phyloP scores from a whole-genome alignment of 2,113 vertebrate genomes.

The Otus sunia region DNA sequence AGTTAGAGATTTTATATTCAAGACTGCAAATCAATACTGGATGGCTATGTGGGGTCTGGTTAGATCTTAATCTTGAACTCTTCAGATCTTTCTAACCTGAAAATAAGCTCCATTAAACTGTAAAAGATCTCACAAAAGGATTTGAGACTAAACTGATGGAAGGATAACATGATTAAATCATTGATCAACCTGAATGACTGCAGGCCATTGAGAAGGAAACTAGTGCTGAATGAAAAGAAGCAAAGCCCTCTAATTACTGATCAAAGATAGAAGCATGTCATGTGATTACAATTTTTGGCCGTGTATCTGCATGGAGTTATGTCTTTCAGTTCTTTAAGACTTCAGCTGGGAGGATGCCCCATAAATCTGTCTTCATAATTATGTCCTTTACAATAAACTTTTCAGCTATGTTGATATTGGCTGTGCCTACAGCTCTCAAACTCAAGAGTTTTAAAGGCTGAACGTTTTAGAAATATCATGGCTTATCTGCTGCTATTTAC shows the following conservation, averaged over 20 bases:
- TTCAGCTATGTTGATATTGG: background rate
- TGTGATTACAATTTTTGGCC: slow-evolving; percentile 52
- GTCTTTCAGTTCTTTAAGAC: slow-evolving; percentile 39
- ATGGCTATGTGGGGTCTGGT: background rate
- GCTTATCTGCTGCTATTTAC: background rate
- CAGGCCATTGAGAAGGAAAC: slow-evolving; percentile 78
- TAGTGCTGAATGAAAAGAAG: slow-evolving; percentile 80
- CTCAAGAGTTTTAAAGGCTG: background rate
- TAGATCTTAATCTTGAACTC: slow-evolving; percentile 72
- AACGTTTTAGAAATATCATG: background rate
- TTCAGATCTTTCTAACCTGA: slow-evolving; percentile 74
- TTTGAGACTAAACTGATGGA: slow-evolving; percentile 76
- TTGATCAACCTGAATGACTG: slow-evolving; percentile 77
- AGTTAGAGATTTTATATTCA: background rate
- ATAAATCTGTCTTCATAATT: background rate
- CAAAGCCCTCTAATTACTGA: slow-evolving; percentile 82
- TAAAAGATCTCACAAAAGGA: slow-evolving; percentile 78
- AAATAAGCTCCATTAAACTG: slow-evolving; percentile 79
- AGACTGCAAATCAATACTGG: background rate
- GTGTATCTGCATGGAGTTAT: slow-evolving; percentile 30
- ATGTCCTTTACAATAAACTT: background rate
- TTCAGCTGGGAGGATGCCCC: background rate
- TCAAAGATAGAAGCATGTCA: slow-evolving; percentile 77
- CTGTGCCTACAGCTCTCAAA: background rate
- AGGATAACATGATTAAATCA: slow-evolving; percentile 79